phyloP scores from a whole-genome alignment of 2,797 vertebrate genomes.

The Mycteria americana region DNA sequence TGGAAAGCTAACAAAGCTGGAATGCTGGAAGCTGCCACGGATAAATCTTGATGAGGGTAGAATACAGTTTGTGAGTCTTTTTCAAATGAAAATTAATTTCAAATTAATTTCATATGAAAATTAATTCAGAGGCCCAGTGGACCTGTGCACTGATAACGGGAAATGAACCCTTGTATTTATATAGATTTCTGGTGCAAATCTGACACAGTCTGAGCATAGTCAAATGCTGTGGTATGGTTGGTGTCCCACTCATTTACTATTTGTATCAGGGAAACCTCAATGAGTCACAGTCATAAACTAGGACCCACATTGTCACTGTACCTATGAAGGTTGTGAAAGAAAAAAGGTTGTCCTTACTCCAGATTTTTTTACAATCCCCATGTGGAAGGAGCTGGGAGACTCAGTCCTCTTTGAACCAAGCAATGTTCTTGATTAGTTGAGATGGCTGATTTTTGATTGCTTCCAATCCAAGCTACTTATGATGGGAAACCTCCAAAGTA shows the following conservation, averaged over 20 bases:
- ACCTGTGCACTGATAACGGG: not conserved
- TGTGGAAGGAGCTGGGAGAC: not conserved
- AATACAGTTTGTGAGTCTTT: not conserved
- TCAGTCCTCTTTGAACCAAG: not conserved
- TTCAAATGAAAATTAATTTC: not conserved
- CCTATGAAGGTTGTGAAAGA: not conserved
- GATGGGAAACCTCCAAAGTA: not conserved
- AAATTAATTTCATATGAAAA: too few relatives aligned
- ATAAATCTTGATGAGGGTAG: not conserved
- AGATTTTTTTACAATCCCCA: not conserved
- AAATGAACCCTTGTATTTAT: not conserved
- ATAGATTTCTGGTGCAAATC: not conserved
- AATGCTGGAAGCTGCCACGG: not conserved
- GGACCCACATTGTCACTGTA: not conserved
- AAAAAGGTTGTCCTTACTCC: not conserved
- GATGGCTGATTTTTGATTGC: not conserved
- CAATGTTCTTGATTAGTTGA: not conserved
- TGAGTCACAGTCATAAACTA: not conserved
- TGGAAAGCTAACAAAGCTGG: not conserved
- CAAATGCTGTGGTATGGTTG: not conserved
- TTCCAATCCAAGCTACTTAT: not conserved
- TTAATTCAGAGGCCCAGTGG: not conserved
- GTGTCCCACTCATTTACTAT: not conserved
- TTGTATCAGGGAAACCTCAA: not conserved
- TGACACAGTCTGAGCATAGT: not conserved